Conservation (phyloP, 2,113 vertebrate species). For the Lagenorhynchus albirostris region DNA sequence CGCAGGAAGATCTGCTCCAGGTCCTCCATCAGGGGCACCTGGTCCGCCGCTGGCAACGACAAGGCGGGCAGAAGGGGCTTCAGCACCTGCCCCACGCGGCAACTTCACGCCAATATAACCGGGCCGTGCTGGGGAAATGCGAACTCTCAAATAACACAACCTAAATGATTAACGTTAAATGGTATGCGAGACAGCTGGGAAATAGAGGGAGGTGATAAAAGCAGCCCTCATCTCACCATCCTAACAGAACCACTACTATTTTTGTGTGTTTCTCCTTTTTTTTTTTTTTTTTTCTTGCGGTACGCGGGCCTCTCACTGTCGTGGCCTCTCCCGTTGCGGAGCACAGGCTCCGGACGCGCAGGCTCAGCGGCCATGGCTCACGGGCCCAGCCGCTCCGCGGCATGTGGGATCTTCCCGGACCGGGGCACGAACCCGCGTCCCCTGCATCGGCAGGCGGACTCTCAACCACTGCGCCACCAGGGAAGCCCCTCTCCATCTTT, state of each 20-base stretch:
- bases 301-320: too few species aligned
- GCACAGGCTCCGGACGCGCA: too few species aligned
- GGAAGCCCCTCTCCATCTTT: not conserved
- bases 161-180: rapidly evolving
- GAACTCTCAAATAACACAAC: rapidly evolving
- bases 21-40: constrained; percentile 95
- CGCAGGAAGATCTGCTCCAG: constrained; percentile 98
- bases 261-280: not conserved
- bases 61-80: rapidly evolving
- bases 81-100: rapidly evolving
- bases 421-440: rapidly evolving
- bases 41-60: constrained; percentile 87
- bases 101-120: rapidly evolving
- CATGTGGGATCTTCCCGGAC: too few species aligned
- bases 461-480: too few species aligned
- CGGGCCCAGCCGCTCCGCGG: too few species aligned
- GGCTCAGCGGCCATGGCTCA: too few species aligned
- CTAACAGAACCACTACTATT: not conserved
- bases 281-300: too few species aligned
- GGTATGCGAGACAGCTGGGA: rapidly evolving
- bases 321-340: too few species aligned
- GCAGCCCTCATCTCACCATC: not conserved
- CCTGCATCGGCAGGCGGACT: too few species aligned
- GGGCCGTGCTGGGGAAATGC: rapidly evolving
- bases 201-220: rapidly evolving